Percentiles rank a stretch among this genome's conserved stretches.
phyloP scores from a whole-genome alignment of 2,888 invertebrate species.

The Allacma fusca region DNA sequence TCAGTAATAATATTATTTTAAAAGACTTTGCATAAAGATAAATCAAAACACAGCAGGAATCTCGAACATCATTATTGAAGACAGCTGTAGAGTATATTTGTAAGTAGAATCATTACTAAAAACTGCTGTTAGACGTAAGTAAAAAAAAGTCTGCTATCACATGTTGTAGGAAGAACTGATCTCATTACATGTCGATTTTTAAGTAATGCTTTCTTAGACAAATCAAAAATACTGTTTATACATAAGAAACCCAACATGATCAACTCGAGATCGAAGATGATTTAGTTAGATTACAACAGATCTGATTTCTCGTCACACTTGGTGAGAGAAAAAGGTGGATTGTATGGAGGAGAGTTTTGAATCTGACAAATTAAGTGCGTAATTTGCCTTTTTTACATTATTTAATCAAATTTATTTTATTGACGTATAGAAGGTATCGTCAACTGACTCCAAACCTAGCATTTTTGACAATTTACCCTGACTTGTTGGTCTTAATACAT shows the following conservation, averaged over 20 bases:
- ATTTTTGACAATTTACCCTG: slow-evolving; percentile 37
- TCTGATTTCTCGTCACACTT: neutral
- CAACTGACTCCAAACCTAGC: neutral
- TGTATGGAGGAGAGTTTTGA: neutral
- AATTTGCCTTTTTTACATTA: neutral
- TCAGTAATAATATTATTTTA: neutral
- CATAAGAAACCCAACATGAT: neutral
- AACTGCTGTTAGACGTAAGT: neutral
- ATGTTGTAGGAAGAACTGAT: slow-evolving; percentile 21
- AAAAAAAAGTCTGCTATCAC: slow-evolving; percentile 14
- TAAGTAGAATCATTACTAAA: slow-evolving; percentile 1
- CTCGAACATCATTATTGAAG: neutral
- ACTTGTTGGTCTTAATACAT: slow-evolving; percentile 33
- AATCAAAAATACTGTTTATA: neutral
- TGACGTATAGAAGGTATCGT: slow-evolving; percentile 7
- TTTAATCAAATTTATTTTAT: slow-evolving; percentile 19
- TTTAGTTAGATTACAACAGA: neutral
- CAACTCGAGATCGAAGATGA: neutral
- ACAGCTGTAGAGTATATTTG: neutral
- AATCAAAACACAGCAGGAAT: slow-evolving; percentile 1
- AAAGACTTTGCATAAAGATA: neutral
- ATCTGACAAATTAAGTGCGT: slow-evolving; percentile 3
- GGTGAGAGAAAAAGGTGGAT: neutral
- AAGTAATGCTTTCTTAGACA: neutral
- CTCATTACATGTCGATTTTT: neutral